Evolutionary conservation across 2,113 vertebrate species (phyloP).

Genomic region (Steatornis caripensis): DNA sequence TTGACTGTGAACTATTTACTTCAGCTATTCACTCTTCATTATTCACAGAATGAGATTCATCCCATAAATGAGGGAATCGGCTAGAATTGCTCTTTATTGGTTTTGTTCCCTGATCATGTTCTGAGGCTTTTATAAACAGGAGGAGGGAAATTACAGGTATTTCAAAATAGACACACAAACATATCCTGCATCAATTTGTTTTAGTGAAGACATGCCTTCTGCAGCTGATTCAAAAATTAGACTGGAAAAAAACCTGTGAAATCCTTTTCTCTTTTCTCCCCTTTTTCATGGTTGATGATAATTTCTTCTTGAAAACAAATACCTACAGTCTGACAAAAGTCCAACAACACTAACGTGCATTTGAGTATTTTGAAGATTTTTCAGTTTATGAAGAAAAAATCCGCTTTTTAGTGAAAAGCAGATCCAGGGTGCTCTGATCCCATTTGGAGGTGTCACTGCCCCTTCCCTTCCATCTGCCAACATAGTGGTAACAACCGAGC

Average conservation of each 20-base stretch:
- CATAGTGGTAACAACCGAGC: not conserved
- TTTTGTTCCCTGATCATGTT: constrained; percentile 39
- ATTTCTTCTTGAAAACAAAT: not conserved
- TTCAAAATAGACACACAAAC: constrained; percentile 28
- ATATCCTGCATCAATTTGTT: not conserved
- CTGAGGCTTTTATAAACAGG: constrained; percentile 23
- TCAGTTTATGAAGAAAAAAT: not conserved
- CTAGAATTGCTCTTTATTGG: constrained; percentile 33
- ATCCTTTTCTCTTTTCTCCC: not conserved
- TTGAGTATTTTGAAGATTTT: not conserved
- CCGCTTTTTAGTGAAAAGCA: not conserved
- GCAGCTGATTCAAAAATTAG: not conserved
- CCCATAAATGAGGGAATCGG: constrained; percentile 20
- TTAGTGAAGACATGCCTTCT: not conserved
- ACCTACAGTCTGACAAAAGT: not conserved
- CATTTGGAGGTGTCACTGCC: not conserved
- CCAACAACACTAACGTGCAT: not conserved
- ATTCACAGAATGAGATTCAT: constrained; percentile 53
- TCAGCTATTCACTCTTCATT: constrained; percentile 42
- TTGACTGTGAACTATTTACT: constrained; percentile 33
- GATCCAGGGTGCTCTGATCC: not conserved
- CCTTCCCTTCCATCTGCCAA: not conserved
- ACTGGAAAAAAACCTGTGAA: not conserved
- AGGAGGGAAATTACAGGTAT: constrained; percentile 47
- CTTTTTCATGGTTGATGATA: not conserved